Evolutionary conservation across 2,113 vertebrate species (phyloP), one percentile per base, ranked within the genome.

Genomic region (Siniperca knerii): DNA sequence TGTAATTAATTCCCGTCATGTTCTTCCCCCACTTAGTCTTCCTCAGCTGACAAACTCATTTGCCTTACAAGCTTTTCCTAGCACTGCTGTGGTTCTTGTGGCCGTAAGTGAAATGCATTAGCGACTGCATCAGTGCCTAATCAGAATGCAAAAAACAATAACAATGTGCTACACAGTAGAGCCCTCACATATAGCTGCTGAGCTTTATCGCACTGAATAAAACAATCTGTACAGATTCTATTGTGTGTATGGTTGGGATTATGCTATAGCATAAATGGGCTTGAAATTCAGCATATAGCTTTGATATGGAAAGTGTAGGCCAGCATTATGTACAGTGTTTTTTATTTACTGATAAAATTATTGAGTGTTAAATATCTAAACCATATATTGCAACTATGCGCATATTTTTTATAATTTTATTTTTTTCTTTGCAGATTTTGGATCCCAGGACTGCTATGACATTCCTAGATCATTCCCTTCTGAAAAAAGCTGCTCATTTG

Each of bases 391-490:
- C 7, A 77, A 44, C 25, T 12, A 58, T 21, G 4, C 52, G 1
- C 42, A 25, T 23, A 35, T 57, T 62, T 37, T 37, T 37, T 37
- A 21, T 80, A 12, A 82, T 69, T 62, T 29, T 25, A 9, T 82
- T 72, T 50, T 1, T 55, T 21, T 48, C 29, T 15, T 65, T 95
- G 80, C 95, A 99, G 98, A 99, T 96, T 96, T 96, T 89, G 96
- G 95, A 95, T 98, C 98, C 94, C 98, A 99, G 96, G 98, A 99
- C 93, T 98, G 97, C 95, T 99, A 99, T 77, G 98, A 98, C 96
- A 97, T 98, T 94, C 98, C 98, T 87, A 96, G 98, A 91, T 97
- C 98, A 73, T 98, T 99, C 96, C 96, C 96, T 7, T 97, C 96
- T 44, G 98, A 99, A 84, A 97, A 98, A 96, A 97, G 95, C 83